A percentile compares a stretch with the other conserved stretches of the same genome.
phyloP scores from a whole-genome alignment of 2,888 invertebrate species.

The Platycheirus albimanus region DNA sequence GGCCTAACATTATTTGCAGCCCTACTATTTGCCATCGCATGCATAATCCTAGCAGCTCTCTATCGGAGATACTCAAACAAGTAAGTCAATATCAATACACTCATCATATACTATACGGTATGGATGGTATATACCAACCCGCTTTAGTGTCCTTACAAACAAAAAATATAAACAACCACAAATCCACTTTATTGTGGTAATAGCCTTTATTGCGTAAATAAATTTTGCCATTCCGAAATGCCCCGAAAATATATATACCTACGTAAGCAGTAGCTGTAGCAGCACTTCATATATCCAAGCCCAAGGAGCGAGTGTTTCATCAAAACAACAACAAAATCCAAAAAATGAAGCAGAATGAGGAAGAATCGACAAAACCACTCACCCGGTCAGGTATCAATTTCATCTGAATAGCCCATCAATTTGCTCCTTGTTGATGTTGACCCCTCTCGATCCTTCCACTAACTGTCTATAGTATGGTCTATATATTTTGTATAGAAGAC shows the following conservation, averaged over 20 bases:
- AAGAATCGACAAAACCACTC: slow-evolving; percentile 65
- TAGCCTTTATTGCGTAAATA: slow-evolving; percentile 67
- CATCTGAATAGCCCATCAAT: slow-evolving; percentile 64
- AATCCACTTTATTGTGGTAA: slow-evolving; percentile 70
- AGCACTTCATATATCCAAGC: slow-evolving; percentile 36
- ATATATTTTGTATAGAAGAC: too few relatives aligned
- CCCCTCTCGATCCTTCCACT: slow-evolving; percentile 14
- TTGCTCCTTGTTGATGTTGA: slow-evolving; percentile 39
- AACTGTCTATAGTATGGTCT: too few relatives aligned
- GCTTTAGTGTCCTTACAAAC: too few relatives aligned
- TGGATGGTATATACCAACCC: too few relatives aligned
- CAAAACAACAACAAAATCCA: slow-evolving; percentile 4
- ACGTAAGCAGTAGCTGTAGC: slow-evolving; percentile 40
- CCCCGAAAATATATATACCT: slow-evolving; percentile 46
- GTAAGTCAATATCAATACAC: slow-evolving; percentile 79
- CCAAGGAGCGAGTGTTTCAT: slow-evolving; percentile 40
- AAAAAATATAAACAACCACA: slow-evolving; percentile 56
- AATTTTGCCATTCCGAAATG: slow-evolving; percentile 37
- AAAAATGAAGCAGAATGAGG: neutral
- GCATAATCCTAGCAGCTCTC: slow-evolving; percentile 89
- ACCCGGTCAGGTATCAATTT: slow-evolving; percentile 71
- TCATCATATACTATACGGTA: too few relatives aligned
- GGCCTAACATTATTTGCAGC: slow-evolving; percentile 91
- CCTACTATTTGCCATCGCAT: slow-evolving; percentile 89
- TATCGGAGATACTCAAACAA: slow-evolving; percentile 86